Evolutionary conservation across 1,140 invertebrate species (phyloP).

Genomic region (Ectropis grisescens): DNA sequence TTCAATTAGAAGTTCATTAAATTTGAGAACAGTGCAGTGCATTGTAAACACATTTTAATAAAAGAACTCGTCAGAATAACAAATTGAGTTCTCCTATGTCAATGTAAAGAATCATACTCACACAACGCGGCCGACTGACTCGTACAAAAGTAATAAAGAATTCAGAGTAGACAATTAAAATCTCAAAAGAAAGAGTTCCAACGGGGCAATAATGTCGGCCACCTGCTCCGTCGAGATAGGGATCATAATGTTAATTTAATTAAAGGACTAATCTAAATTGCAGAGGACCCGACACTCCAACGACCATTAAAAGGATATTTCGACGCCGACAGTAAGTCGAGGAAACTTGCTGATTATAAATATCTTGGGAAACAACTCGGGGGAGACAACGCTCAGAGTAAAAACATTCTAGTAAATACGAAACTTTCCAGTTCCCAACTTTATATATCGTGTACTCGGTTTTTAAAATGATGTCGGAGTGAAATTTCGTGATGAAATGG

Average conservation of each 20-base stretch:
- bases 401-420: conserved; percentile 30
- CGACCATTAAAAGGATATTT: conserved; percentile 65
- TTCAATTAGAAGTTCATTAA: too few relatives aligned
- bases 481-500: too few relatives aligned
- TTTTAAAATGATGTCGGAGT: conserved; percentile 3
- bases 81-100: too few relatives aligned
- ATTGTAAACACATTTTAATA: too few relatives aligned
- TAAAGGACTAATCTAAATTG: conserved; percentile 70
- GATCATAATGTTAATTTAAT: conserved; percentile 70
- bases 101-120: too few relatives aligned
- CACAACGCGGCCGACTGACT: too few relatives aligned
- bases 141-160: neutral
- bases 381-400: conserved; percentile 21
- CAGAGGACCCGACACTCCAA: conserved; percentile 60
- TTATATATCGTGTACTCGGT: conserved; percentile 5
- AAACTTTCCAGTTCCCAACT: conserved; percentile 21
- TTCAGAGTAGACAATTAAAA: conserved; percentile 21
- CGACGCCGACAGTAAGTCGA: conserved; percentile 42
- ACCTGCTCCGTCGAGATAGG: conserved; percentile 59
- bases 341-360: conserved; percentile 55
- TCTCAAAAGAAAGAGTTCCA: conserved; percentile 30
- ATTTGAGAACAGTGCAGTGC: too few relatives aligned
- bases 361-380: conserved; percentile 42
- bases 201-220: conserved; percentile 48
- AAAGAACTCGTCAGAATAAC: too few relatives aligned